phyloP scores from a whole-genome alignment of 2,888 invertebrate genomes.

The Diabrotica balteata region DNA sequence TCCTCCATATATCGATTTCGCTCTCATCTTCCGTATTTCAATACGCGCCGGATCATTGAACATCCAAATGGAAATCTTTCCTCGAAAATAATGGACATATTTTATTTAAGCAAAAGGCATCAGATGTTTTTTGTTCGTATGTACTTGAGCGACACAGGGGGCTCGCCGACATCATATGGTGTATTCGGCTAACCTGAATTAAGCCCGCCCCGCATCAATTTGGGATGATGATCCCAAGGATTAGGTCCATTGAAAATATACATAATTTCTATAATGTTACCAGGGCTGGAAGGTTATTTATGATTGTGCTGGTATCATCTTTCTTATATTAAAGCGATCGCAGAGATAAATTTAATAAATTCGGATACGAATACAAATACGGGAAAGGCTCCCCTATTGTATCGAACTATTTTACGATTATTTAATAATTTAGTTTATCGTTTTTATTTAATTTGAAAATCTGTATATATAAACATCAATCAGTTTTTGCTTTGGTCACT shows the following conservation, averaged over 20 bases:
- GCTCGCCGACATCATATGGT: slow-evolving; percentile 7
- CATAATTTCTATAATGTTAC: slow-evolving; percentile 4
- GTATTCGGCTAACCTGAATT: slow-evolving; percentile 5
- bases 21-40: too few relatives aligned
- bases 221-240: slow-evolving; percentile 9
- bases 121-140: slow-evolving; percentile 8
- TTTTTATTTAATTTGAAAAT: too few relatives aligned
- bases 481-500: too few relatives aligned
- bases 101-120: slow-evolving; percentile 8
- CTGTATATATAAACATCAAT: too few relatives aligned
- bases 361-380: too few relatives aligned
- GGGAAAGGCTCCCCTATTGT: too few relatives aligned
- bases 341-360: too few relatives aligned
- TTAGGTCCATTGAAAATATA: slow-evolving; percentile 5
- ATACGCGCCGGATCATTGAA: background rate
- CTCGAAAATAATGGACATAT: slow-evolving; percentile 7
- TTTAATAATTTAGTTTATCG: too few relatives aligned
- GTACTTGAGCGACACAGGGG: background rate
- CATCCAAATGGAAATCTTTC: slow-evolving; percentile 1
- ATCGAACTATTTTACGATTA: too few relatives aligned
- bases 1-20: too few relatives aligned
- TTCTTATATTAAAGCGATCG: too few relatives aligned
- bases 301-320: background rate
- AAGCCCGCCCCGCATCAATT: slow-evolving; percentile 7
- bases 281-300: background rate